Evolutionary conservation across 2,113 vertebrate species (phyloP), one percentile per base, ranked within the genome.

Genomic region (Cyanocitta stelleri): DNA sequence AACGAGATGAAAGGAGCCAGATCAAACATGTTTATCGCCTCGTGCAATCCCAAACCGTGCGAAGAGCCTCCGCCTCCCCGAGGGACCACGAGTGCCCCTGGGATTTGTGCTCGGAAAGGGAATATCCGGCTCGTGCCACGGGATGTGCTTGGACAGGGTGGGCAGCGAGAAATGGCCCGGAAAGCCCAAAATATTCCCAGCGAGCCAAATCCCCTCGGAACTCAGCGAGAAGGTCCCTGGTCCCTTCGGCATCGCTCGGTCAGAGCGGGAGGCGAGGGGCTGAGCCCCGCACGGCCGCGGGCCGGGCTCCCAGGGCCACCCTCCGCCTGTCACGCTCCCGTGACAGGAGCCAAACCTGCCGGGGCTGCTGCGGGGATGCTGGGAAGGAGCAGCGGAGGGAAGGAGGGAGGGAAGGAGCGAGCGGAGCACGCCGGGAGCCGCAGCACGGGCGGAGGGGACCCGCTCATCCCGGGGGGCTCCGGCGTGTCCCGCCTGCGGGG

Each of bases 331-430:
- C 35, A 37, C 35, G 35, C 35, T 8, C 7, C 7, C 10, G 37
- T 35, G 78, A 8, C 90, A 23, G 7, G 52, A 90, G 86, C 83
- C 52, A 1, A 30, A 43, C 7, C 93, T 30, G 82, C 89, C 78
- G n/a, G 12, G 79, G 82, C n/a, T 33, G 69, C 87, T 71, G 92
- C 66, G 23, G 74, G 85, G 91, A 66, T 82, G 85, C 91, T 4
- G 93, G 96, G 96, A 90, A 92, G 92, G 43, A 91, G 74, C 90
- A 24, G 83, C 83, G 30, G 74, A 55, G 86, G 56, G 46, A 91
- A 39, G 81, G 30, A 77, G 49, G 87, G 74, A 89, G 49, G 48
- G 79, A 37, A 46, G 3, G 30, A 23, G 5, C 37, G 69, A 90
- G 94, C 17, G 7, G 69, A 82, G 96, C 74, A 89, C 82, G 69